Conservation (phyloP, 2,113 vertebrate genomes). For the Ciconia maguari region DNA sequence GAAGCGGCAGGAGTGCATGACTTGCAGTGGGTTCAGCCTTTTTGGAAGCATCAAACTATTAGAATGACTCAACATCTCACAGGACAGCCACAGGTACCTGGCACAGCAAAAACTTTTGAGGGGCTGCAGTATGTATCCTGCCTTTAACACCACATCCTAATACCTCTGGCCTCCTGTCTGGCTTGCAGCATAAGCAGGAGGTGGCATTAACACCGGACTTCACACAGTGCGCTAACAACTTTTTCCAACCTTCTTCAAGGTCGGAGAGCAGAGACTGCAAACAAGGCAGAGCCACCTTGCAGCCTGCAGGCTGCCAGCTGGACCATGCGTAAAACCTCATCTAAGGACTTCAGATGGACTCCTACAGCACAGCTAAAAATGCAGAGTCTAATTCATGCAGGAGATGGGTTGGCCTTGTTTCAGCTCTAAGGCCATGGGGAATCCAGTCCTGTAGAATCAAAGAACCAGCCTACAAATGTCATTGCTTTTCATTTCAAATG, state of each 20-base stretch:
- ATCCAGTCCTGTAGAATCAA: neutral
- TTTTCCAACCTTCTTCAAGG: neutral
- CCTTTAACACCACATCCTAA: neutral
- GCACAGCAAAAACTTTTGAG: neutral
- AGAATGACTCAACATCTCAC: neutral
- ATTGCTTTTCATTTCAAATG: neutral
- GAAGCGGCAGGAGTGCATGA: neutral
- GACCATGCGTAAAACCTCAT: neutral
- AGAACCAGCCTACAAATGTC: neutral
- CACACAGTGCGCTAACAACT: neutral
- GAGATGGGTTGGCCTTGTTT: neutral
- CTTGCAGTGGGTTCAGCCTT: neutral
- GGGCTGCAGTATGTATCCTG: neutral
- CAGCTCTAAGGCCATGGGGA: neutral
- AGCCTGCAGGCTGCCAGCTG: neutral
- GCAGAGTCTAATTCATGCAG: neutral
- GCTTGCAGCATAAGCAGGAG: neutral
- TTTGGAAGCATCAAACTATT: neutral
- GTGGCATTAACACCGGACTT: neutral
- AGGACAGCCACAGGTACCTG: neutral
- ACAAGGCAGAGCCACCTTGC: neutral
- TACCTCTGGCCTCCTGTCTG: neutral
- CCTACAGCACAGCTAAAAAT: neutral
- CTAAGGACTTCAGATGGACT: neutral
- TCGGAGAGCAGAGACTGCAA: neutral